phyloP scores from a whole-genome alignment of 2,797 vertebrate genomes.

The Chlorospingus semifuscus region DNA sequence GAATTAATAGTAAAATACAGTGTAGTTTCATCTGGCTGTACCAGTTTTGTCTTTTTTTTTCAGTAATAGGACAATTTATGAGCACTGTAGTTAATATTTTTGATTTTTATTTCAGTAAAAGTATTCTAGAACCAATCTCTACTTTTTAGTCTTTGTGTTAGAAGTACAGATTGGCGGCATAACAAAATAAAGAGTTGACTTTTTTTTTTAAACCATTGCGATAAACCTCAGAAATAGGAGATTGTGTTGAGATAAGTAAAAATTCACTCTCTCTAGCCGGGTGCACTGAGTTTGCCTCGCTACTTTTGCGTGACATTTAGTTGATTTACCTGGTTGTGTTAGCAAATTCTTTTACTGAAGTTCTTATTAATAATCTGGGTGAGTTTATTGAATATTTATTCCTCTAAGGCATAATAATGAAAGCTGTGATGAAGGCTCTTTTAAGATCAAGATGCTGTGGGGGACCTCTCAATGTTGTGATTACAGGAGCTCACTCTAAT shows the following conservation, averaged over 20 bases:
- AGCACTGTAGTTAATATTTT: background rate
- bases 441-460: background rate
- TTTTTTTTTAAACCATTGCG: background rate
- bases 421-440: background rate
- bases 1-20: background rate
- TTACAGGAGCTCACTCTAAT: background rate
- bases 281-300: background rate
- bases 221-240: background rate
- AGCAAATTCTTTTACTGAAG: background rate
- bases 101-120: background rate
- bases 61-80: background rate
- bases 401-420: background rate
- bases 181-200: fast-evolving
- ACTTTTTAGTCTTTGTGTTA: background rate
- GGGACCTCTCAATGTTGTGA: background rate
- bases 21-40: fast-evolving
- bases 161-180: background rate
- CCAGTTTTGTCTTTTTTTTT: background rate
- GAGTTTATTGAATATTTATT: background rate
- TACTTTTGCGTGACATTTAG: background rate
- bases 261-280: background rate
- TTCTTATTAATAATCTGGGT: background rate
- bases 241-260: background rate
- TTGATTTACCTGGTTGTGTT: background rate
- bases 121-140: background rate